Evolutionary conservation across 2,797 vertebrate species (phyloP).

Genomic region (Sebastes dallii): DNA sequence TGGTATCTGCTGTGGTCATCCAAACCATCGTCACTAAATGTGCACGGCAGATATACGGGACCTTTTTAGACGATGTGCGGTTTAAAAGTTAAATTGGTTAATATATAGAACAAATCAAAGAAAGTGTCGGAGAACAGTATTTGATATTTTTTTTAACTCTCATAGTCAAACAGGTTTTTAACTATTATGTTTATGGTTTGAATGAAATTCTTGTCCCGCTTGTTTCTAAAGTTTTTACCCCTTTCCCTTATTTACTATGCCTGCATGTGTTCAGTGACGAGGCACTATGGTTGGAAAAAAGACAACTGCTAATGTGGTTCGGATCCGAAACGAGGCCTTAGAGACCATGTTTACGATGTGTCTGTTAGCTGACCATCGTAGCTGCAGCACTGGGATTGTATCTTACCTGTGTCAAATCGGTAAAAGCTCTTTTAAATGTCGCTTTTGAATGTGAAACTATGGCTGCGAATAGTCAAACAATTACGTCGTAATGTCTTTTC

Average conservation of each 20-base stretch:
- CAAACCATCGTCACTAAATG: not conserved
- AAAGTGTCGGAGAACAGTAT: not conserved
- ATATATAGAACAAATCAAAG: not conserved
- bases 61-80: not conserved
- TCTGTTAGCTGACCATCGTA: not conserved
- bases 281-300: not conserved
- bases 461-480: too few relatives aligned
- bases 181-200: slow-evolving; percentile 7
- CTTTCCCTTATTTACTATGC: not conserved
- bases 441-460: not conserved
- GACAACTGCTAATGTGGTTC: not conserved
- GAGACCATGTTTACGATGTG: slow-evolving; percentile 36
- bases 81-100: not conserved
- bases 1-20: not conserved
- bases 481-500: too few relatives aligned
- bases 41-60: not conserved
- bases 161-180: slow-evolving; percentile 9
- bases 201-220: not conserved
- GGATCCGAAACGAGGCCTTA: slow-evolving; percentile 39
- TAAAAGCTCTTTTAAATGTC: not conserved
- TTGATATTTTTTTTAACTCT: not conserved
- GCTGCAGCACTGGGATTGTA: not conserved
- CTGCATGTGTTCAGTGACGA: not conserved
- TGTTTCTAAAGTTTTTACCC: not conserved
- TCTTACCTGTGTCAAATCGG: not conserved